Evolutionary conservation across 1,140 invertebrate species (phyloP).

Genomic region (Cotesia typhae): DNA sequence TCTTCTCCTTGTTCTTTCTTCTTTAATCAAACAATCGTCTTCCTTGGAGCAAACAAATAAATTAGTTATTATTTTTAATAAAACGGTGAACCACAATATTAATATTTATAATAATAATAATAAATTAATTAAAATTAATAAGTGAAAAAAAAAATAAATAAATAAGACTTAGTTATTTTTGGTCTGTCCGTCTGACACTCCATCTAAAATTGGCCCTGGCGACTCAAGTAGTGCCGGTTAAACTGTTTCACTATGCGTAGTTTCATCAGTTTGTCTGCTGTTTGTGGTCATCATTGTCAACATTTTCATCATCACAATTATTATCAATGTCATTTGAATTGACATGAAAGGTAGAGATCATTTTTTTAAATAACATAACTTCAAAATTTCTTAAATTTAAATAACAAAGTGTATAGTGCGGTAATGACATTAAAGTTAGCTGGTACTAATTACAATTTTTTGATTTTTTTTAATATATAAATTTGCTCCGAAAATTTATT

Average conservation of each 20-base stretch:
- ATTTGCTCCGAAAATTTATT: background rate
- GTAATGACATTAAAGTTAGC: too few species aligned
- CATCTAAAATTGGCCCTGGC: slow-evolving; percentile 28
- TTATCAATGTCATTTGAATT: slow-evolving; percentile 13
- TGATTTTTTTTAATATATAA: too few species aligned
- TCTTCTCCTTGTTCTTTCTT: too few species aligned
- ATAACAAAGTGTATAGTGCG: too few species aligned
- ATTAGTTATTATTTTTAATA: too few species aligned
- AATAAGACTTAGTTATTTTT: slow-evolving; percentile 19
- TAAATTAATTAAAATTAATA: background rate
- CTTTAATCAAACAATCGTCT: too few species aligned
- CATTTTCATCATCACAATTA: slow-evolving; percentile 10
- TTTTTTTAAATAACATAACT: background rate
- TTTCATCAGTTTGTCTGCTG: slow-evolving; percentile 11
- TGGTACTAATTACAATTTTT: too few species aligned
- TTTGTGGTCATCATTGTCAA: slow-evolving; percentile 7
- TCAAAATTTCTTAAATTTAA: background rate
- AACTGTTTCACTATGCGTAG: slow-evolving; percentile 24
- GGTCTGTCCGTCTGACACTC: slow-evolving; percentile 27
- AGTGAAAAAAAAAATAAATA: background rate
- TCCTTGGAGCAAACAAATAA: too few species aligned
- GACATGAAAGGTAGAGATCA: slow-evolving; percentile 23
- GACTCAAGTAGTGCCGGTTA: slow-evolving; percentile 17
- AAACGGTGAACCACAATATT: too few species aligned
- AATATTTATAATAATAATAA: too few species aligned